Evolutionary conservation across 1,140 invertebrate species (phyloP), one percentile per base, ranked within the genome.

Genomic region (Drosophila kepulauana): DNA sequence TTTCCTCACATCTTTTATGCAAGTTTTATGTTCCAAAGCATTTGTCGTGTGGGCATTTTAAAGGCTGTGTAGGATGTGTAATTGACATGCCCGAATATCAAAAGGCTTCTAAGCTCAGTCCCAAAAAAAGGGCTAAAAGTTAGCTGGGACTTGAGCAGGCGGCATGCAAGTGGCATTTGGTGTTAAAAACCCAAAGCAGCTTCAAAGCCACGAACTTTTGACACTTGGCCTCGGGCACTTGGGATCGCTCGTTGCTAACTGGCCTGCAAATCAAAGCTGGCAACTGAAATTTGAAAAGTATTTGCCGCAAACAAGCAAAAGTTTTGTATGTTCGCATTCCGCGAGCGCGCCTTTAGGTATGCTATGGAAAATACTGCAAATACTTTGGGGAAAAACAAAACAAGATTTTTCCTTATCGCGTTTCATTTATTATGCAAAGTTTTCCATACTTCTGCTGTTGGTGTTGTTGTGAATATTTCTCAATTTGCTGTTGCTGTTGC

Each of bases 371-470:
- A 61, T 56, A 56, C 54, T 52, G 58, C 61, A 54, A 84, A 25
- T 25, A 25, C 20, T 25, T 25, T 25, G 20, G 20, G 20, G 20
- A 25, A 25, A 25, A 84, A 80, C 64, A 76, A 68, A 71, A 75
- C 61, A 71, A 71, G 45, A 70, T 75, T 70, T 75, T 70, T 4
- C 45, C 77, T 84, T 78, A 86, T 86, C 82, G 68, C 51, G 51
- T 46, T 62, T 72, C 67, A 72, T 87, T 88, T 88, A 87, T 82
- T 88, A 87, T 88, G 84, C 77, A 82, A 80, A 88, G 54, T 88
- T 78, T 67, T 35, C 8, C 33, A 35, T 35, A 35, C 8, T 7
- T 8, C 1, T 16, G 43, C 33, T 54, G 1, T 57, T 57, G 38
- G 20, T 41, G 25, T 30, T 52, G 15, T 56, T 56, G 56, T 75